These are phyloP conservation scores for Gari tellinella DNA, from an alignment of 2,888 invertebrate species.

Conservation along the genomic window DNA sequence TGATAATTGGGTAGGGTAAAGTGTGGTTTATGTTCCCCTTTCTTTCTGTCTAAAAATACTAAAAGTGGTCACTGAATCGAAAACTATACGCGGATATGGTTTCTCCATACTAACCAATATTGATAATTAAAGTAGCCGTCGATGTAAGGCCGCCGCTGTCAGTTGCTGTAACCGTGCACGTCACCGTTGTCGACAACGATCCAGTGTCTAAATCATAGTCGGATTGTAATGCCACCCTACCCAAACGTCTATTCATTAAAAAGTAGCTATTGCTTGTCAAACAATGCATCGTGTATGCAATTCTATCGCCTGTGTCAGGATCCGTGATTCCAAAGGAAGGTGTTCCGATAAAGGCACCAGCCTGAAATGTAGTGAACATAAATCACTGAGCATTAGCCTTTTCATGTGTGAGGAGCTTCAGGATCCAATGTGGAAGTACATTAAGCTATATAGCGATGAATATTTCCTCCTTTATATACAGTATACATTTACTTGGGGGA, in stretches of 20 bases:
- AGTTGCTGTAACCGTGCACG: constrained; percentile 45
- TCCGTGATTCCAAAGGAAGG: constrained; percentile 54
- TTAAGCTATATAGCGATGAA: too few species aligned
- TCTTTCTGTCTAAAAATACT: too few species aligned
- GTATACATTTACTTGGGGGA: too few species aligned
- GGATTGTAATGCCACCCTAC: constrained; percentile 38
- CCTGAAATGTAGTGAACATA: constrained; percentile 46
- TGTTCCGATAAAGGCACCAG: constrained; percentile 45
- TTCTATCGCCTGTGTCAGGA: constrained; percentile 52
- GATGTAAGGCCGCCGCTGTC: constrained; percentile 46
- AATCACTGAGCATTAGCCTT: too few species aligned
- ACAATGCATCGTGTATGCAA: constrained; percentile 38
- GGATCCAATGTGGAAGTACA: too few species aligned
- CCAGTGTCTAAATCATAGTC: constrained; percentile 51
- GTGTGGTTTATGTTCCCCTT: too few species aligned
- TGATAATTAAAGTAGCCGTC: constrained; percentile 41
- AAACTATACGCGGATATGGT: too few species aligned
- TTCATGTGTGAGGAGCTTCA: too few species aligned
- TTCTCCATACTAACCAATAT: too few species aligned
- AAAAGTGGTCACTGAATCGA: too few species aligned
- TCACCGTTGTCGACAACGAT: constrained; percentile 16
- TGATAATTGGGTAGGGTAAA: too few species aligned
- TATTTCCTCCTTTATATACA: too few species aligned
- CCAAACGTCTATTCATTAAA: constrained; percentile 25
- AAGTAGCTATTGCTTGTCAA: constrained; percentile 33